Percentiles rank a stretch among this genome's conserved stretches.
phyloP scores from a whole-genome alignment of 2,888 invertebrate genomes.

The Callyntrura guangdongensis region DNA sequence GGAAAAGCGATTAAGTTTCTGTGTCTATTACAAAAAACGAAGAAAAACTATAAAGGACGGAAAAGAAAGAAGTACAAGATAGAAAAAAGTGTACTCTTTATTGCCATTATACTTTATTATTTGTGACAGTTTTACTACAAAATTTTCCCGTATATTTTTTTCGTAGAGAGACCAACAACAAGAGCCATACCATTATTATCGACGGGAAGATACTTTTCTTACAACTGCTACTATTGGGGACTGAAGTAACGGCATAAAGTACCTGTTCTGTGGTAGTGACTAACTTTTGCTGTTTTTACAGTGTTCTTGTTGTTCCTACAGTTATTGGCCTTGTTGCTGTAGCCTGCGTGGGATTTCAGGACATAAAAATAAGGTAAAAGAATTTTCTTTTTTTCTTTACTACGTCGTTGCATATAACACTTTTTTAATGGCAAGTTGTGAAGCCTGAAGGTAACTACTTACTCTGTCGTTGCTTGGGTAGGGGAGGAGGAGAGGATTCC shows the following conservation, averaged over 20 bases:
- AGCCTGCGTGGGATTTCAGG: constrained; percentile 37
- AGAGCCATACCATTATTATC: not conserved
- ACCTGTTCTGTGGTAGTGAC: no score
- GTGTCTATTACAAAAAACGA: constrained; percentile 49
- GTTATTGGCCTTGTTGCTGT: constrained; percentile 20
- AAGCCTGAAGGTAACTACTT: not conserved
- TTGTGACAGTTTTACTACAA: constrained; percentile 74
- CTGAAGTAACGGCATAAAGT: not conserved
- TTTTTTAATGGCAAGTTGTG: constrained; percentile 18
- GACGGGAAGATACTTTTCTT: no score
- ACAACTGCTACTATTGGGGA: not conserved
- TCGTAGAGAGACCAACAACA: no score
- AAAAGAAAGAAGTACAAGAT: constrained; percentile 38
- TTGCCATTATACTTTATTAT: constrained; percentile 78
- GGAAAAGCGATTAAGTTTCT: constrained; percentile 60
- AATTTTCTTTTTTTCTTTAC: not conserved
- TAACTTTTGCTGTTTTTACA: constrained; percentile 16
- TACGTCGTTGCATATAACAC: not conserved
- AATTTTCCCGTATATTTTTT: constrained; percentile 43
- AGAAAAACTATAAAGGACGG: constrained; percentile 13
- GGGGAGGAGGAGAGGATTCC: not conserved
- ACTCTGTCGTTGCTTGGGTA: not conserved
- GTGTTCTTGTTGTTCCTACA: constrained; percentile 21
- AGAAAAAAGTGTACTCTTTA: constrained; percentile 62
- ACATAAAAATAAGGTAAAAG: constrained; percentile 34